These are phyloP conservation scores for Rhinopithecus roxellana DNA, from an alignment of 2,113 vertebrate genomes.

Conservation along the genomic window DNA sequence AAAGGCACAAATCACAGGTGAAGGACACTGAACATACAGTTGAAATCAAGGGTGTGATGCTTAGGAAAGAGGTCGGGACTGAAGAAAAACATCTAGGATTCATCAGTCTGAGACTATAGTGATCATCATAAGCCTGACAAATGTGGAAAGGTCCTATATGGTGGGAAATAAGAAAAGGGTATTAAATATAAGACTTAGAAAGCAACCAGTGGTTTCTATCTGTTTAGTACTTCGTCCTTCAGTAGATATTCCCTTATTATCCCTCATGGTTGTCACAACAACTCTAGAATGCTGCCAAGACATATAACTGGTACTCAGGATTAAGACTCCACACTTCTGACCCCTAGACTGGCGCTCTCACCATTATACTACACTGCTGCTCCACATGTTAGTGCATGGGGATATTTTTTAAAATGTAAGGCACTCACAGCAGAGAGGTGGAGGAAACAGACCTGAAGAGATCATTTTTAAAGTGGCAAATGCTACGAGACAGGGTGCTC, in stretches of 20 bases:
- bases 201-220: not conserved
- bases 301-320: not conserved
- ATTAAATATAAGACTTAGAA: not conserved
- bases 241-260: not conserved
- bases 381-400: not conserved
- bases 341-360: not conserved
- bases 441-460: not conserved
- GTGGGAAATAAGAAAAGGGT: not conserved
- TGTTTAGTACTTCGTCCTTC: not conserved
- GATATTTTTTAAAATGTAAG: not conserved
- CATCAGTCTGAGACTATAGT: not conserved
- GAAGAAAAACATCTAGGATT: slow-evolving; percentile 1
- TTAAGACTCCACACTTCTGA: not conserved
- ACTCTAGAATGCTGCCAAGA: not conserved
- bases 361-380: not conserved
- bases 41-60: not conserved
- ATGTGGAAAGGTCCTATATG: not conserved
- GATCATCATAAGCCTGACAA: not conserved
- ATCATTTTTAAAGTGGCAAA: not conserved
- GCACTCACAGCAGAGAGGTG: not conserved
- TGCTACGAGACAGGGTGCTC: not conserved
- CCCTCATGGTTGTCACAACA: not conserved
- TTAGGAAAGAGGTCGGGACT: not conserved
- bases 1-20: not conserved
- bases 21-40: not conserved